Evolutionary conservation across 2,888 invertebrate species (phyloP).

Genomic region (Orchestes rusci): DNA sequence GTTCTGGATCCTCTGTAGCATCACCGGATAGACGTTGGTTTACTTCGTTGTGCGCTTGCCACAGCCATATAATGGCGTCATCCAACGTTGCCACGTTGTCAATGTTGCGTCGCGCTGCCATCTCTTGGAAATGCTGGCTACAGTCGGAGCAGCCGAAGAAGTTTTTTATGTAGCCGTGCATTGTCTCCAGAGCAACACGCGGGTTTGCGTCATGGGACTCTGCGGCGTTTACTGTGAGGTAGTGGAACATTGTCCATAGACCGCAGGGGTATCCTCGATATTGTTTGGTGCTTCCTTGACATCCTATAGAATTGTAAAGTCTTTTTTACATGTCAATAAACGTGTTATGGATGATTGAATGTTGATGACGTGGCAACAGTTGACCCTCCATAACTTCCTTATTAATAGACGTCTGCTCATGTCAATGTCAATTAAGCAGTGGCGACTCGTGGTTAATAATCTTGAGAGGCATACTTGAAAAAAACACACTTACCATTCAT

Average conservation of each 20-base stretch:
- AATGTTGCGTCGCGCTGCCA: slow-evolving; percentile 67
- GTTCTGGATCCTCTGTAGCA: slow-evolving; percentile 79
- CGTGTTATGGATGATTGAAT: too few relatives aligned
- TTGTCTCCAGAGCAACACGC: slow-evolving; percentile 54
- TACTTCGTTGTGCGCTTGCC: slow-evolving; percentile 90
- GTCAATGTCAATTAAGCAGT: too few relatives aligned
- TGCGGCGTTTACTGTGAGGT: slow-evolving; percentile 73
- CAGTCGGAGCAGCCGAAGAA: slow-evolving; percentile 95
- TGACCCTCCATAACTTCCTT: too few relatives aligned
- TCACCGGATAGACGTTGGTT: slow-evolving; percentile 83
- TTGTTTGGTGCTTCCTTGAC: slow-evolving; percentile 67
- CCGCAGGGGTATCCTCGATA: slow-evolving; percentile 90
- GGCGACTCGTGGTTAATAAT: too few relatives aligned
- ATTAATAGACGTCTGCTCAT: too few relatives aligned
- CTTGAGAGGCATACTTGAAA: too few relatives aligned
- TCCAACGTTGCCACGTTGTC: slow-evolving; percentile 62
- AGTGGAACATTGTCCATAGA: slow-evolving; percentile 92
- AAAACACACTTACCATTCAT: too few relatives aligned
- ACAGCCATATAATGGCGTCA: slow-evolving; percentile 84
- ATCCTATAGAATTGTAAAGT: slow-evolving; percentile 45
- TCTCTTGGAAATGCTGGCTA: slow-evolving; percentile 78
- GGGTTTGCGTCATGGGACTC: slow-evolving; percentile 45
- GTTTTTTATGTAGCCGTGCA: slow-evolving; percentile 81
- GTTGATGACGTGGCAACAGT: too few relatives aligned
- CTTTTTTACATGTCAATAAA: too few relatives aligned